phyloP scores from a whole-genome alignment of 2,888 invertebrate species.

The Melanophora roralis region DNA sequence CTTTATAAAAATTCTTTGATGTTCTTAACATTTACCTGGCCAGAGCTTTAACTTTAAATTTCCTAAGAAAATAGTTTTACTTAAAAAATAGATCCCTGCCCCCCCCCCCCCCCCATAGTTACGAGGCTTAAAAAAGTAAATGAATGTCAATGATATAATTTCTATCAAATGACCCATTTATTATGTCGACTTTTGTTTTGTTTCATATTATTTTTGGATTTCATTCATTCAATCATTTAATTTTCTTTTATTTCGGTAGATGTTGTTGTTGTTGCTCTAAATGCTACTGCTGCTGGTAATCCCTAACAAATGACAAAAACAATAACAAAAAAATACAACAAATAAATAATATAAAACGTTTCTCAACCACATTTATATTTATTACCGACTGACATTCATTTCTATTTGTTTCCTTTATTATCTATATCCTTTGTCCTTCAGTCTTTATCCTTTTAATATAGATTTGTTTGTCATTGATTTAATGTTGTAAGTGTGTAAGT shows the following conservation, averaged over 20 bases:
- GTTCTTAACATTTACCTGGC: not conserved
- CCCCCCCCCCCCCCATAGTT: not conserved
- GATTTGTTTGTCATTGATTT: not conserved
- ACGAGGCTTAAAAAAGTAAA: not conserved
- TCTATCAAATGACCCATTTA: conserved; percentile 16
- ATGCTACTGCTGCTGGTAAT: conserved; percentile 39
- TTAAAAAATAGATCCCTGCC: too few relatives aligned
- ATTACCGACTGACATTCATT: conserved; percentile 76
- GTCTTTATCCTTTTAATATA: conserved; percentile 31
- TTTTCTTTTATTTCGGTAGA: not conserved
- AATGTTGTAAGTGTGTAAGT: not conserved
- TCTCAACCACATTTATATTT: conserved; percentile 74
- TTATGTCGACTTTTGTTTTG: conserved; percentile 15
- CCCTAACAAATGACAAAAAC: conserved; percentile 41
- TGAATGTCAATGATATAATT: not conserved
- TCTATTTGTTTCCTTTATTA: conserved; percentile 73
- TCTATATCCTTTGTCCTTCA: conserved; percentile 56
- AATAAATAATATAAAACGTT: conserved; percentile 42
- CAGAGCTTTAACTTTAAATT: not conserved
- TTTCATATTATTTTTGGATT: conserved; percentile 13
- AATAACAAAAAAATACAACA: not conserved
- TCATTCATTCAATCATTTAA: not conserved
- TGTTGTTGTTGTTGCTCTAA: not conserved
- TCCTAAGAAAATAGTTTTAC: not conserved
- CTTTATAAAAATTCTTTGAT: not conserved